Conservation (phyloP, 2,797 vertebrate species). For the Spinus pinus region DNA sequence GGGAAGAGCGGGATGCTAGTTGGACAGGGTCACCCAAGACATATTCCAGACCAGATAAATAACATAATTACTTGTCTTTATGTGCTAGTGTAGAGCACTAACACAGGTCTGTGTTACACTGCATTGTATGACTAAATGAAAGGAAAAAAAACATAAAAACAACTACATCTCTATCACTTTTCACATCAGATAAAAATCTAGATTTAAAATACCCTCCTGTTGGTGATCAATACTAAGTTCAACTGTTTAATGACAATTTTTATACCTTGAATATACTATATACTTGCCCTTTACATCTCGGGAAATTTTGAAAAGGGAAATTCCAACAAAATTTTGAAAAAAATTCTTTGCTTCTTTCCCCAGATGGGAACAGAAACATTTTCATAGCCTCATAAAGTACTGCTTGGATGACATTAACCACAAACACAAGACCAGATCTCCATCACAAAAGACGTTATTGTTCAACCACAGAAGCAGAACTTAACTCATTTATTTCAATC, state of each 20-base stretch:
- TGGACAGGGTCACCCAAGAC: background rate
- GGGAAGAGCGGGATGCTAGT: background rate
- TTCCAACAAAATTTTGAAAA: background rate
- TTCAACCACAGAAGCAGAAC: slow-evolving; percentile 23
- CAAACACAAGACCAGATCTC: background rate
- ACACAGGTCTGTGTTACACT: background rate
- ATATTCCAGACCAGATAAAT: background rate
- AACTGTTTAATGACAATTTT: background rate
- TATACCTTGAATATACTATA: background rate
- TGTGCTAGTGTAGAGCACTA: background rate
- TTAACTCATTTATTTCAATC: slow-evolving; percentile 13
- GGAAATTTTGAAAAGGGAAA: background rate
- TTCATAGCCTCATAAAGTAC: background rate
- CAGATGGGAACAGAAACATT: slow-evolving; percentile 6
- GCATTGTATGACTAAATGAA: background rate
- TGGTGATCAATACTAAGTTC: background rate
- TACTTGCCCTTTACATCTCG: background rate
- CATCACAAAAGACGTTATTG: background rate
- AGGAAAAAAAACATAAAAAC: background rate
- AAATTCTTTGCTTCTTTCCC: background rate
- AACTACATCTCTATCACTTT: background rate
- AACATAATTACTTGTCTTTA: background rate
- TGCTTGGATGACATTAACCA: background rate
- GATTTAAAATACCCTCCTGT: background rate
- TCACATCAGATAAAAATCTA: background rate